phyloP scores from a whole-genome alignment of 2,888 invertebrate species.

The Melipona bicolor region DNA sequence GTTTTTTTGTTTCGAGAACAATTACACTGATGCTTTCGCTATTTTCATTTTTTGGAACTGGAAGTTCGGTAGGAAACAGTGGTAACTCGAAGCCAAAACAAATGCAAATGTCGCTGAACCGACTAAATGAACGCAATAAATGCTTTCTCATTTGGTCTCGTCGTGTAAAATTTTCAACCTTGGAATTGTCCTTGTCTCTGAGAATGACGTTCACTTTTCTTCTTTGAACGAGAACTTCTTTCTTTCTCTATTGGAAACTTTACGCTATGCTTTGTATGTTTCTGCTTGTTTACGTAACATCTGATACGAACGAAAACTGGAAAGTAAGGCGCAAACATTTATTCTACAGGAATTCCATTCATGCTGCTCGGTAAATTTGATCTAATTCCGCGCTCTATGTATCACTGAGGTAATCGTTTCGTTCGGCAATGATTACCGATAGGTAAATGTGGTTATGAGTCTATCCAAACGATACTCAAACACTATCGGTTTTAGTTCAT shows the following conservation, averaged over 20 bases:
- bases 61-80: not conserved
- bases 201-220: not conserved
- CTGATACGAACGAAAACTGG: conserved; percentile 6
- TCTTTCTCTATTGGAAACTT: too few relatives aligned
- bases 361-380: conserved; percentile 47
- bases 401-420: conserved; percentile 43
- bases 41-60: conserved; percentile 20
- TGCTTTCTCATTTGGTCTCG: not conserved
- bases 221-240: too few relatives aligned
- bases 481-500: conserved; percentile 58
- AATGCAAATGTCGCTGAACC: conserved; percentile 18
- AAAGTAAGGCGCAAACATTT: conserved; percentile 14
- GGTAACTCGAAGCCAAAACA: conserved; percentile 20
- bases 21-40: conserved; percentile 43
- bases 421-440: conserved; percentile 59
- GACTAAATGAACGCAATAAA: conserved; percentile 7
- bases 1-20: conserved; percentile 34
- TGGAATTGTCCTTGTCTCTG: not conserved
- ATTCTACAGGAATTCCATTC: conserved; percentile 8
- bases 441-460: conserved; percentile 53
- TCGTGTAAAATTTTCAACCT: conserved; percentile 1
- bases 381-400: conserved; percentile 3
- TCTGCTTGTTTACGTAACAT: conserved; percentile 19
- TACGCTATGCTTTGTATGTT: not conserved
- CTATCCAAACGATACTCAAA: conserved; percentile 54